These are phyloP conservation scores for Camponotus fellah DNA, from an alignment of 2,888 invertebrate genomes.

Conservation along the genomic window DNA sequence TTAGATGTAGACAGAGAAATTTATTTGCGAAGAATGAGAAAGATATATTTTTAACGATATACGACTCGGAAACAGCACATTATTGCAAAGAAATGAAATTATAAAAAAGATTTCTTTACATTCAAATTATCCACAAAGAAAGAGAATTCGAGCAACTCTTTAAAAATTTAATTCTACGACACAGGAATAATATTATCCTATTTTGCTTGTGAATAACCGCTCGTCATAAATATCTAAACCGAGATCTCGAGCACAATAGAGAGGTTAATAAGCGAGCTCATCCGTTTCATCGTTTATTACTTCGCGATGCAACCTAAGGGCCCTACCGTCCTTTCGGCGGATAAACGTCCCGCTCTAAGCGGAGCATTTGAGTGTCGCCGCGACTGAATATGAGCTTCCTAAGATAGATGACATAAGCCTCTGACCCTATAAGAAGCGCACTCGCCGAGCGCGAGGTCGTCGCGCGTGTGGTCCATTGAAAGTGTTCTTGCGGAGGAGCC, in stretches of 20 bases:
- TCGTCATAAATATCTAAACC: neutral
- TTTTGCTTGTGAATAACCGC: neutral
- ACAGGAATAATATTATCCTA: neutral
- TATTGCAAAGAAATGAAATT: neutral
- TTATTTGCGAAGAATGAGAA: neutral
- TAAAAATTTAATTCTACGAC: neutral
- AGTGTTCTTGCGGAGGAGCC: constrained; percentile 62
- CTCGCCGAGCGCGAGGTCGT: constrained; percentile 70
- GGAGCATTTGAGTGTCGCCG: constrained; percentile 80
- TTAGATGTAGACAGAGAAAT: neutral
- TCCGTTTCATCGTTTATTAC: constrained; percentile 34
- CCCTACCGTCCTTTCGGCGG: constrained; percentile 49
- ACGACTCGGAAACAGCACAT: neutral
- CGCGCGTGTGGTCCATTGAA: constrained; percentile 81
- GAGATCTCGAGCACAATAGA: neutral
- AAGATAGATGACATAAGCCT: constrained; percentile 82
- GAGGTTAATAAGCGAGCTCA: constrained; percentile 38
- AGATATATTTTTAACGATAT: neutral
- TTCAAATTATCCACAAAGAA: neutral
- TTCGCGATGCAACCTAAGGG: neutral
- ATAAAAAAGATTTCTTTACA: neutral
- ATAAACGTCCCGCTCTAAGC: constrained; percentile 70
- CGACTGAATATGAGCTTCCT: constrained; percentile 79
- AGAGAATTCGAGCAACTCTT: neutral
- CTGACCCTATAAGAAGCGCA: constrained; percentile 74